These are phyloP conservation scores for Pelodytes ibericus DNA, from an alignment of 2,797 vertebrate species.

Conservation along the genomic window DNA sequence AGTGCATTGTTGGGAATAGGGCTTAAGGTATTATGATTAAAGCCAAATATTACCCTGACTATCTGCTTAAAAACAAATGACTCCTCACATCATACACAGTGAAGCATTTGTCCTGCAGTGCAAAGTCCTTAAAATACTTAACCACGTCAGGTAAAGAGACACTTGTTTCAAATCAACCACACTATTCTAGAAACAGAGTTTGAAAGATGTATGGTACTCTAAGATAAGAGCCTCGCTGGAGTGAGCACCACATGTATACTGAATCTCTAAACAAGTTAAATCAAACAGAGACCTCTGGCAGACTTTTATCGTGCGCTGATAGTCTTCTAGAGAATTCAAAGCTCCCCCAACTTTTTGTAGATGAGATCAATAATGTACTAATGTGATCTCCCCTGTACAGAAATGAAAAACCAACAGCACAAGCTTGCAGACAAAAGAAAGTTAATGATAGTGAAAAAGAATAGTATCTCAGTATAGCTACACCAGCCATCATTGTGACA, in stretches of 20 bases:
- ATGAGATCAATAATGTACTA: not conserved
- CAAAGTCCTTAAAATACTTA: not conserved
- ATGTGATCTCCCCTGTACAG: not conserved
- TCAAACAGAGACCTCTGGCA: not conserved
- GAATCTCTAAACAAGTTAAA: not conserved
- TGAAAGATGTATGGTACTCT: slow-evolving; percentile 20
- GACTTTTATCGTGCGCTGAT: too few relatives aligned
- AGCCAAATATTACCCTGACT: slow-evolving; percentile 27
- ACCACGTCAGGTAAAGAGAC: slow-evolving; percentile 6
- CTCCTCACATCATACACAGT: slow-evolving; percentile 14
- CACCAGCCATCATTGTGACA: too few relatives aligned
- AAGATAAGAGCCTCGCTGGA: slow-evolving; percentile 27
- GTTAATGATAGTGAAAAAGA: too few relatives aligned
- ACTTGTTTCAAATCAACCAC: slow-evolving; percentile 23
- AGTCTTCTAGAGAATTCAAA: too few relatives aligned
- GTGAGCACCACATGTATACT: not conserved
- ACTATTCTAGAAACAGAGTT: slow-evolving; percentile 16
- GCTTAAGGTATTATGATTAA: slow-evolving; percentile 28
- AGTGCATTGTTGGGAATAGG: slow-evolving; percentile 23
- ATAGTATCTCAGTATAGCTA: too few relatives aligned
- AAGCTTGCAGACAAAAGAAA: too few relatives aligned
- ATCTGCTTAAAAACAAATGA: slow-evolving; percentile 21
- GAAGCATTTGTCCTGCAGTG: not conserved
- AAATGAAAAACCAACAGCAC: too few relatives aligned
- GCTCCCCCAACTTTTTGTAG: too few relatives aligned